A percentile compares a stretch with the other conserved stretches of the same genome.
Conservation (phyloP, 1,140 invertebrate genomes). For the Plectus sambesii region DNA sequence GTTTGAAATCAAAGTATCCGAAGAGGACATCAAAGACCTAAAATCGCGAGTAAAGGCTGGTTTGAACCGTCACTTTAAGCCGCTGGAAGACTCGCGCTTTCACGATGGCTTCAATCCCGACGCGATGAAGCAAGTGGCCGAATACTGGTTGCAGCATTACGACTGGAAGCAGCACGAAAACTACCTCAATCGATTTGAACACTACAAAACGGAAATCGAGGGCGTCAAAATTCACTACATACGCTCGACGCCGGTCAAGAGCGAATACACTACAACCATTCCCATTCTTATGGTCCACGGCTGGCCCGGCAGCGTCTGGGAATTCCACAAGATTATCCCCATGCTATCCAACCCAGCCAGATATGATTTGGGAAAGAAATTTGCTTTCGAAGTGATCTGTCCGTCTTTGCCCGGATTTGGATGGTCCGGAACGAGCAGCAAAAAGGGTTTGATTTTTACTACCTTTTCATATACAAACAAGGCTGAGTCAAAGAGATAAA, state of each 20-base stretch:
- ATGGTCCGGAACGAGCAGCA: constrained; percentile 61
- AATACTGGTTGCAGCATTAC: constrained; percentile 64
- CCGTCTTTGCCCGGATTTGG: constrained; percentile 72
- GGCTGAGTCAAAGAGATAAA: no score
- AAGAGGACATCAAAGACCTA: constrained; percentile 54
- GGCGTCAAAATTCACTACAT: constrained; percentile 58
- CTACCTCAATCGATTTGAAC: constrained; percentile 59
- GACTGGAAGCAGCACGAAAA: constrained; percentile 60
- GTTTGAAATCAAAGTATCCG: neutral
- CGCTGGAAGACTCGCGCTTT: constrained; percentile 60
- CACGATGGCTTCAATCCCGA: constrained; percentile 65
- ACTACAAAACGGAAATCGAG: constrained; percentile 58
- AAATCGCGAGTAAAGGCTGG: constrained; percentile 53
- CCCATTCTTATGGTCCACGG: constrained; percentile 69
- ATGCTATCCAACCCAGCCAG: constrained; percentile 54
- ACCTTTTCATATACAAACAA: no score
- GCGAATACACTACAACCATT: no score
- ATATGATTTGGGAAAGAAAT: no score
- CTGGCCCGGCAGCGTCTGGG: constrained; percentile 75
- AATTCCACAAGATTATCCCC: constrained; percentile 70
- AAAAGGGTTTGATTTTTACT: no score
- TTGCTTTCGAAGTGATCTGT: constrained; percentile 65
- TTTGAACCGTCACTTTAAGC: constrained; percentile 50
- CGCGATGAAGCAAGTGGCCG: constrained; percentile 58
- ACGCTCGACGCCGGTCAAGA: neutral